Base-by-base conservation (phyloP, 2,113 vertebrate species). In the Labeo rohita region DNA sequence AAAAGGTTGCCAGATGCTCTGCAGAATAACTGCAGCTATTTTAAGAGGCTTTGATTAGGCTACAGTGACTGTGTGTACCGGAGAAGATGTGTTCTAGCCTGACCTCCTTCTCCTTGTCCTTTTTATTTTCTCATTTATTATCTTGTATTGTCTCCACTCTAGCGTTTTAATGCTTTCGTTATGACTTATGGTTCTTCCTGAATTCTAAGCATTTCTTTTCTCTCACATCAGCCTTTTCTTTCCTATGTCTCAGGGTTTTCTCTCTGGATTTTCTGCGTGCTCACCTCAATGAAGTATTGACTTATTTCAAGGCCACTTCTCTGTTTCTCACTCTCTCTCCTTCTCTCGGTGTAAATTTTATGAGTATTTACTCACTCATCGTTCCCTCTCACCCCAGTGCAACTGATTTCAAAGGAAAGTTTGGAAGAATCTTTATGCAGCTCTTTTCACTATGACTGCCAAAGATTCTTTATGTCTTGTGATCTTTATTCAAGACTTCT, bases 221-320 rank as follows among this genome's bases (percentile, higher is more conserved):
- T 65, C 28, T 76, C 8, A 50, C n/a, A 56, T 84, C 23, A 80
- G 43, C 65, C 45, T 76, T 47, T 79, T 50, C 39, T 34, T 84
- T 10, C 9, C 34, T 18, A 16, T 6, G 3, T 80, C 50, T n/a
- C 47, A 21, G 49, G 3, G 3, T 15, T 13, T 36, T 75, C 6
- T 47, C 59, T 11, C 54, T 34, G 15, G 36, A 68, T 49, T 85
- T 39, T 66, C 23, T 63, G 52, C 34, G 2, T 1, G 8, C 13
- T 23, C 56, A 56, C 13, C 50, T 78, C 92, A 93, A 91, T 85
- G 92, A 93, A 91, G 91, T 93, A 94, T 94, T 92, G 92, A 95
- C 93, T 90, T 90, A 84, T 85, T 79, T 72, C 61, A 84, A 45
- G 61, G 16, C 45, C 61, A 28, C 28, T 6, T 39, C 66, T 70